Evolutionary conservation across 1,140 invertebrate genomes (phyloP).

Genomic region (Drosophila rhopaloa): DNA sequence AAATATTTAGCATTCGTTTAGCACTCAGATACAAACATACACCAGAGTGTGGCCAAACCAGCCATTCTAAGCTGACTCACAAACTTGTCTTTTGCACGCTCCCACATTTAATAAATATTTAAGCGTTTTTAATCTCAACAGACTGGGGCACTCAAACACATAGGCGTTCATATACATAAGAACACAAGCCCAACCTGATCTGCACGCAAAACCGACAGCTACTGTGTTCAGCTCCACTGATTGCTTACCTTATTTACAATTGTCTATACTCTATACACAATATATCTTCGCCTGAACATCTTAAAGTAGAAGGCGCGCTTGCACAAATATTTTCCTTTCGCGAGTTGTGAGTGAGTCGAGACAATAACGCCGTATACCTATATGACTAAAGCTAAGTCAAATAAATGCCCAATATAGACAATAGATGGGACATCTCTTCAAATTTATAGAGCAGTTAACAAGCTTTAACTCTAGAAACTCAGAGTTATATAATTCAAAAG

Average conservation of each 20-base stretch:
- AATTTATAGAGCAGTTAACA: neutral
- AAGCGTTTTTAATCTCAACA: slow-evolving; percentile 71
- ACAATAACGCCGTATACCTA: slow-evolving; percentile 6
- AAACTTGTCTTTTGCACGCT: slow-evolving; percentile 77
- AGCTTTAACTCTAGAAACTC: neutral
- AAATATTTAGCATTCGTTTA: slow-evolving; percentile 81
- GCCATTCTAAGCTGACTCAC: slow-evolving; percentile 66
- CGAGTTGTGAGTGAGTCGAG: slow-evolving; percentile 23
- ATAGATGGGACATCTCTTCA: neutral
- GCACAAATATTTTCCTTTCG: slow-evolving; percentile 58
- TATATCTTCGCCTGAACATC: slow-evolving; percentile 42
- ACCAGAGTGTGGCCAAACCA: neutral
- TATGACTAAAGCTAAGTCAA: slow-evolving; percentile 11
- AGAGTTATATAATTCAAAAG: no score
- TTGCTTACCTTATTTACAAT: slow-evolving; percentile 45
- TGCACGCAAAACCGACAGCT: slow-evolving; percentile 46
- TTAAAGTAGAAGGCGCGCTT: slow-evolving; percentile 59
- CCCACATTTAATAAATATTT: slow-evolving; percentile 83
- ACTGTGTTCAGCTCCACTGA: slow-evolving; percentile 68
- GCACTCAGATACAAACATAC: slow-evolving; percentile 35
- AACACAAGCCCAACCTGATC: slow-evolving; percentile 27
- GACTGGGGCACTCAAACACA: slow-evolving; percentile 33
- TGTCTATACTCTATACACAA: slow-evolving; percentile 52
- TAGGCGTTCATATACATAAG: neutral
- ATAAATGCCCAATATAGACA: slow-evolving; percentile 10